Conservation (phyloP, 2,888 invertebrate genomes). For the Gisinianus flammeolus region DNA sequence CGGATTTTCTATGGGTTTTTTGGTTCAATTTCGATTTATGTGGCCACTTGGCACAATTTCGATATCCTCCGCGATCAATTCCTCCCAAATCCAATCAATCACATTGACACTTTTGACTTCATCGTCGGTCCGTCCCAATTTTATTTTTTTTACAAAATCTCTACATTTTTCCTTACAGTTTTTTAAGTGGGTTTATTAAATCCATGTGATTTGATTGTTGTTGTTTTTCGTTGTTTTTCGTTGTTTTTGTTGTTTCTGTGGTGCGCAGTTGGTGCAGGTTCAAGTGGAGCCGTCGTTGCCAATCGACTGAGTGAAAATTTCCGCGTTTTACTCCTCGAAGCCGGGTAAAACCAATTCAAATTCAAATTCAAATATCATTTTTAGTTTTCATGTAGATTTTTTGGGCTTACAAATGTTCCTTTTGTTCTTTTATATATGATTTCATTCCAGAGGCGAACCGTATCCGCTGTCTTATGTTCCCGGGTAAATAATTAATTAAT, state of each 20-base stretch:
- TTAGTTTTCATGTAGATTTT: too few species aligned
- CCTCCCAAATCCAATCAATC: conserved; percentile 29
- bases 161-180: too few species aligned
- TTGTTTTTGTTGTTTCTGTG: background rate
- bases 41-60: conserved; percentile 51
- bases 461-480: background rate
- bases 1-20: conserved; percentile 49
- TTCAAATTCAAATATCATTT: background rate
- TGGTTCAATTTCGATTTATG: conserved; percentile 47
- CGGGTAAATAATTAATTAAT: background rate
- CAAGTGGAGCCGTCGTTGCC: background rate
- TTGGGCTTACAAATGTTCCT: too few species aligned
- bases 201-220: too few species aligned
- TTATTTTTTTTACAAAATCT: background rate
- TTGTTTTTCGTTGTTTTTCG: background rate
- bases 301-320: conserved; percentile 6
- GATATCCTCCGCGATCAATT: conserved; percentile 49
- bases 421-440: background rate
- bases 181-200: too few species aligned
- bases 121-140: conserved; percentile 46
- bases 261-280: background rate
- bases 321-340: conserved; percentile 9
- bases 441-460: background rate
- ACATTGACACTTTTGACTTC: conserved; percentile 51
- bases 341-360: background rate